Evolutionary conservation across 2,113 vertebrate genomes (phyloP).

Genomic region (Sylvietta virens): DNA sequence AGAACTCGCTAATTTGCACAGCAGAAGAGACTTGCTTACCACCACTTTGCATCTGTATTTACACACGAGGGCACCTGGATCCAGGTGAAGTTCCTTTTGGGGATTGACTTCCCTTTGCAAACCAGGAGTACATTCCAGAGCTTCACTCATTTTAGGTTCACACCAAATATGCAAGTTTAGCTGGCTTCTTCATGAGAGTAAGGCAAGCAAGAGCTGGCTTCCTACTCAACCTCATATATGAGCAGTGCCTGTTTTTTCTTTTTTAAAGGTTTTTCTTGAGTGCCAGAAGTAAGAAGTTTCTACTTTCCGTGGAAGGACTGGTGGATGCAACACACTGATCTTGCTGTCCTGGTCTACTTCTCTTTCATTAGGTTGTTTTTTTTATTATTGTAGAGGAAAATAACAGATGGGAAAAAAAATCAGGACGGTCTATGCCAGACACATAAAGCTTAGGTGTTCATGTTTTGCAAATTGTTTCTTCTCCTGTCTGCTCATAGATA

Average conservation of each 20-base stretch:
- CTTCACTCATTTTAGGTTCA: constrained; percentile 16
- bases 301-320: background rate
- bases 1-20: constrained; percentile 35
- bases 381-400: background rate
- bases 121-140: constrained; percentile 28
- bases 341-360: background rate
- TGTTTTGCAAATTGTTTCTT: constrained; percentile 26
- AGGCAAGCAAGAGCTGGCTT: constrained; percentile 22
- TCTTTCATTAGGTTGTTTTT: background rate
- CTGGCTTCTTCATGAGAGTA: background rate
- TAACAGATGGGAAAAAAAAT: background rate
- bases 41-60: constrained; percentile 36
- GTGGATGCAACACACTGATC: background rate
- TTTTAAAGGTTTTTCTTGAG: background rate
- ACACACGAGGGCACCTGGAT: constrained; percentile 28
- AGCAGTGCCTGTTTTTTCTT: background rate
- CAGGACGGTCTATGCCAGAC: background rate
- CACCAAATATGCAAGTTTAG: constrained; percentile 16
- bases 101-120: constrained; percentile 14
- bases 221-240: background rate
- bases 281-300: background rate
- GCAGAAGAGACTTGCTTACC: constrained; percentile 37
- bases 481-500: background rate
- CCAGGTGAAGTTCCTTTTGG: background rate
- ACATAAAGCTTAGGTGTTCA: background rate